These are phyloP conservation scores for Lerema accius DNA, from an alignment of 1,140 invertebrate genomes.

Conservation along the genomic window DNA sequence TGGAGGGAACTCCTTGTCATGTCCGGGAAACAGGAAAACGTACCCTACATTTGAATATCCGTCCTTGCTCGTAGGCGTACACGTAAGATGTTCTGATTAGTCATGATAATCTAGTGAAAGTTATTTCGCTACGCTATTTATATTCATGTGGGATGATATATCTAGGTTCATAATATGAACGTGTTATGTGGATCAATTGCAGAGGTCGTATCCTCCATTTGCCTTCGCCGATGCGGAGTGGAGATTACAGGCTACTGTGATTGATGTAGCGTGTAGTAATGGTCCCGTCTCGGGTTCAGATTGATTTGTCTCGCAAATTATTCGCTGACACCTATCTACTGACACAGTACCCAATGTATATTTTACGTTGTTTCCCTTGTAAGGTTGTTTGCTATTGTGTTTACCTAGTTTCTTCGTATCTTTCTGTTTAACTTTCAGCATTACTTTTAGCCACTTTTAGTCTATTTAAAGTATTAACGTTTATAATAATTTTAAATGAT, in stretches of 20 bases:
- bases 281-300: slow-evolving; percentile 5
- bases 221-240: slow-evolving; percentile 8
- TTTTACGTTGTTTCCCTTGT: background rate
- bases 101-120: slow-evolving; percentile 16
- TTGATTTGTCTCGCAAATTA: slow-evolving; percentile 26
- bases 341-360: background rate
- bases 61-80: slow-evolving; percentile 11
- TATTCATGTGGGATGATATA: slow-evolving; percentile 15
- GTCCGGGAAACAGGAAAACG: slow-evolving; percentile 21
- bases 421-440: too few relatives aligned
- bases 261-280: slow-evolving; percentile 18
- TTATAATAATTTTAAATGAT: too few relatives aligned
- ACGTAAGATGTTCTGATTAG: slow-evolving; percentile 16
- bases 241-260: slow-evolving; percentile 10
- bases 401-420: too few relatives aligned
- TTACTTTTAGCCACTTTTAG: too few relatives aligned
- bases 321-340: background rate
- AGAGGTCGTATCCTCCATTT: slow-evolving; percentile 20
- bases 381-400: too few relatives aligned
- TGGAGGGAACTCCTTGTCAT: slow-evolving; percentile 22
- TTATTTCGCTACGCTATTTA: slow-evolving; percentile 17
- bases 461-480: too few relatives aligned
- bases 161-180: background rate
- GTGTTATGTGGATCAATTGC: slow-evolving; percentile 12
- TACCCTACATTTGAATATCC: slow-evolving; percentile 20